A percentile compares a stretch with the other conserved stretches of the same genome.
Evolutionary conservation across 2,113 vertebrate genomes (phyloP).

Genomic region (Axis porcinus): DNA sequence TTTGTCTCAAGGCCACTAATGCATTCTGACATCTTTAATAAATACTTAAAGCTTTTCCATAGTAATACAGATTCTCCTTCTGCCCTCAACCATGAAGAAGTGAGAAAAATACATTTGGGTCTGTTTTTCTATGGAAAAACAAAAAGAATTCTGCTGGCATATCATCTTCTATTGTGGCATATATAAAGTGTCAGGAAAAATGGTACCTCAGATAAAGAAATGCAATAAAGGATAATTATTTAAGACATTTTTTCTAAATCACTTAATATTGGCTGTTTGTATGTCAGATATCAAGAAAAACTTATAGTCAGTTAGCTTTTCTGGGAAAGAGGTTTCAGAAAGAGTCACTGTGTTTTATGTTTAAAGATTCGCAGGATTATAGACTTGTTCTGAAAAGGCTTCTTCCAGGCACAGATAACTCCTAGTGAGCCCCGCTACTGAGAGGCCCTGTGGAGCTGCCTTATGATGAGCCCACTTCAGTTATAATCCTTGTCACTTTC

Average conservation of each 20-base stretch:
- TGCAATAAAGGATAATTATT: neutral
- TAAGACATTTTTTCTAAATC: constrained; percentile 41
- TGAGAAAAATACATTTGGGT: constrained; percentile 16
- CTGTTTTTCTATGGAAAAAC: neutral
- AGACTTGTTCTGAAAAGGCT: constrained; percentile 24
- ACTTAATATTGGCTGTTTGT: neutral
- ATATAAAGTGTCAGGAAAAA: neutral
- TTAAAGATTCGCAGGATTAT: neutral
- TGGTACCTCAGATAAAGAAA: constrained; percentile 18
- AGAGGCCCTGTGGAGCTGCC: neutral
- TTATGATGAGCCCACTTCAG: neutral
- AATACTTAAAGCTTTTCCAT: neutral
- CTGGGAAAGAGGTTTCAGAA: neutral
- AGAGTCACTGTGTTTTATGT: constrained; percentile 2
- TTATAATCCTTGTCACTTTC: neutral
- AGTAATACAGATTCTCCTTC: neutral
- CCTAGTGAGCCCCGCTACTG: neutral
- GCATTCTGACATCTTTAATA: constrained; percentile 41
- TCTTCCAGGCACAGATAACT: neutral
- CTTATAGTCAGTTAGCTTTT: constrained; percentile 31
- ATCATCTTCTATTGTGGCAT: neutral
- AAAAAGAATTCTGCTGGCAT: neutral
- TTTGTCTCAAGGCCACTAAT: neutral
- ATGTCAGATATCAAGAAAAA: constrained; percentile 5
- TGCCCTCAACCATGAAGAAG: neutral